These are phyloP conservation scores for Shinisaurus crocodilurus DNA, from an alignment of 2,113 vertebrate genomes.

Conservation along the genomic window DNA sequence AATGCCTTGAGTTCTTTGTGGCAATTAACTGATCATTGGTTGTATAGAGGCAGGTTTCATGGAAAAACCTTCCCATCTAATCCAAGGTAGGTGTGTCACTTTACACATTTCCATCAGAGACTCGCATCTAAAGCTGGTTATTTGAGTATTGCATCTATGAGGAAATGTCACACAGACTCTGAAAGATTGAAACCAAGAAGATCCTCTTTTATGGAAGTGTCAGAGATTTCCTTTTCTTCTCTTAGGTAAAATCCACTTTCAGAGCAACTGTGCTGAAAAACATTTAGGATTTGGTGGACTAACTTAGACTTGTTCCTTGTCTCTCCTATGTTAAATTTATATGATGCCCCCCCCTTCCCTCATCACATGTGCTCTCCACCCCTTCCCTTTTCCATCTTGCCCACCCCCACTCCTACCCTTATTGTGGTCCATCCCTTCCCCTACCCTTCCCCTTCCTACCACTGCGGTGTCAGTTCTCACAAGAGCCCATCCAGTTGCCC, in stretches of 20 bases:
- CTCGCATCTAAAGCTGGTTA: fast-evolving
- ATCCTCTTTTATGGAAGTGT: not conserved
- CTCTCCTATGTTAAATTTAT: not conserved
- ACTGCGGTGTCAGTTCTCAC: no score
- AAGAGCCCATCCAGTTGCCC: no score
- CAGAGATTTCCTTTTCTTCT: not conserved
- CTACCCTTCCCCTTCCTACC: no score
- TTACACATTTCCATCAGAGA: fast-evolving
- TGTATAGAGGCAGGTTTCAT: slow-evolving; percentile 23
- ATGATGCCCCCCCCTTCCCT: not conserved
- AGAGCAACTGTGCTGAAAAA: not conserved
- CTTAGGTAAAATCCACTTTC: fast-evolving
- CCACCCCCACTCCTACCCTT: no score
- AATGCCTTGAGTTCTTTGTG: slow-evolving; percentile 11
- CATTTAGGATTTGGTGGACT: fast-evolving
- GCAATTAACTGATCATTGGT: not conserved
- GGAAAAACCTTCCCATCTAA: not conserved
- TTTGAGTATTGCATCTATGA: not conserved
- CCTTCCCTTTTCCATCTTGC: fast-evolving
- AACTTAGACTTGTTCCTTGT: fast-evolving
- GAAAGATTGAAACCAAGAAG: fast-evolving
- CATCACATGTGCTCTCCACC: no score
- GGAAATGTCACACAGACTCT: fast-evolving
- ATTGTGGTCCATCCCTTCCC: no score
- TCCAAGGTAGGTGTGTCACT: fast-evolving